Evolutionary conservation across 2,797 vertebrate genomes (phyloP), one percentile per base, ranked within the genome.

Genomic region (Myoxocephalus aenaeus): DNA sequence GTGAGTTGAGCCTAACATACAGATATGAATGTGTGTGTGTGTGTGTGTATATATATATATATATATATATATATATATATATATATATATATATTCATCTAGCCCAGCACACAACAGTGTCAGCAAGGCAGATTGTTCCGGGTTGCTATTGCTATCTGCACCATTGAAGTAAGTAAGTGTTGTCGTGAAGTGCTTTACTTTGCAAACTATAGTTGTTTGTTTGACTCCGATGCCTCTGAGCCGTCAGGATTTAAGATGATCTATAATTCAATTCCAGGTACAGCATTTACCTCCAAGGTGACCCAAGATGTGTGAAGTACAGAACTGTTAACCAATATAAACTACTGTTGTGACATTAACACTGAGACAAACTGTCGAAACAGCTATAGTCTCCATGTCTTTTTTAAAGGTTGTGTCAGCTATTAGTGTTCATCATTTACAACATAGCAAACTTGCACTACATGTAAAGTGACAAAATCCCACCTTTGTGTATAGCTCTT

Each of bases 391-490:
- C 20, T 42, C 36, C n/a, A 40, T 25, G 6, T 42, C 22, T 40
- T 22, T 17, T 42, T 25, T 5, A 13, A 53, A 53, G 8, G 22
- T 62, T 15, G 22, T 62, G 9, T 63, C 15, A 44, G 25, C 29
- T 48, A 13, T n/a, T 13, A 34, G n/a, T 57, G 56, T 58, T 70
- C 10, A 20, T 75, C 27, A 59, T 56, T 58, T 11, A n/a, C 48
- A 67, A 48, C 14, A n/a, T 32, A 48, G 15, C 25, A 22, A 38
- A 65, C 29, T 20, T 44, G 40, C n/a, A 62, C 22, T 34, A 34
- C 42, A 75, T 65, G n/a, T 10, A 56, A 80, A 59, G 14, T 46
- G 34, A 14, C 65, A 70, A 44, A 54, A 15, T 64, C 63, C n/a
- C 38, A 65, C 46, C 71, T 72, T 38, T 29, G 71, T 65, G 58